These are phyloP conservation scores for Biston stratarius DNA, from an alignment of 2,888 invertebrate species.

Conservation along the genomic window DNA sequence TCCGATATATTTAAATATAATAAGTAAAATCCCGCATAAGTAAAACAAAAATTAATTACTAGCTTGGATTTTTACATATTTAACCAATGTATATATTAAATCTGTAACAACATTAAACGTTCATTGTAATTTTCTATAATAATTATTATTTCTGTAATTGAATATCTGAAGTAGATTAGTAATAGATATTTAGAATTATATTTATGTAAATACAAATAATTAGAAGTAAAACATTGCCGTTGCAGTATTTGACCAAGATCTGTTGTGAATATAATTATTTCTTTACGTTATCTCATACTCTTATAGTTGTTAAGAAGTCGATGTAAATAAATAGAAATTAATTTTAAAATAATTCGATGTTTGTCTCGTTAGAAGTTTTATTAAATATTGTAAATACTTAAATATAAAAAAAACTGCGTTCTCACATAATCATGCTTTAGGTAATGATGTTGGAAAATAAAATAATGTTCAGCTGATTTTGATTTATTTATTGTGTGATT, in stretches of 20 bases:
- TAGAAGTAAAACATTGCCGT: conserved; percentile 53
- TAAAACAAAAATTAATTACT: neutral
- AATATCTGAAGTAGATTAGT: neutral
- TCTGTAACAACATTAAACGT: neutral
- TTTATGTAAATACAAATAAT: conserved; percentile 51
- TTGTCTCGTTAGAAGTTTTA: conserved; percentile 48
- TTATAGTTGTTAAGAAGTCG: conserved; percentile 36
- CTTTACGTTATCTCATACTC: conserved; percentile 37
- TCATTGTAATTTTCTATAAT: neutral
- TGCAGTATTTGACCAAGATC: conserved; percentile 77
- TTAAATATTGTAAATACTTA: conserved; percentile 57
- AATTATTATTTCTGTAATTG: neutral
- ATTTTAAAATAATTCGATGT: conserved; percentile 47
- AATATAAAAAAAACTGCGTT: neutral
- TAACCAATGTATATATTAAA: neutral
- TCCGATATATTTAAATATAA: no score
- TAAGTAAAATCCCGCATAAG: no score
- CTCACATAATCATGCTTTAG: neutral
- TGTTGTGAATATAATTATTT: conserved; percentile 66
- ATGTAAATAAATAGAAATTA: conserved; percentile 60
- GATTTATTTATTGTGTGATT: no score
- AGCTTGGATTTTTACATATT: neutral
- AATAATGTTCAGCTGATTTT: no score
- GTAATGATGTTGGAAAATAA: no score
- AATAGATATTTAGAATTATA: conserved; percentile 37